Conservation (phyloP, 2,113 vertebrate species). For the Lamprologus sp. region DNA sequence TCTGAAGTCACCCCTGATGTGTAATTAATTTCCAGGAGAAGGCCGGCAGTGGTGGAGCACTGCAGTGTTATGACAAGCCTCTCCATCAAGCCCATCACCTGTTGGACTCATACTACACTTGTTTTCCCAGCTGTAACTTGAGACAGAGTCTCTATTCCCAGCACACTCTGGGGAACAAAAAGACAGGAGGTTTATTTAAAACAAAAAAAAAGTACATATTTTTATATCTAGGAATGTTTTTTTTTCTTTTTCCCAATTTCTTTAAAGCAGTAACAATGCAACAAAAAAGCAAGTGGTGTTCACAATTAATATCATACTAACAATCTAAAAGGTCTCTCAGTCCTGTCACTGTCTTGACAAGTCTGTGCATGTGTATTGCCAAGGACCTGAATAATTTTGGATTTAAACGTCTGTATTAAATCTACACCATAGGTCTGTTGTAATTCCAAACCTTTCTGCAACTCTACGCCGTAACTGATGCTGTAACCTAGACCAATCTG, state of each 20-base stretch:
- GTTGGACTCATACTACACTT: constrained; percentile 41
- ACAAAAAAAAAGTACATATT: background rate
- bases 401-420: background rate
- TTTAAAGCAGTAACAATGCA: background rate
- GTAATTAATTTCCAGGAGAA: constrained; percentile 64
- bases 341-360: background rate
- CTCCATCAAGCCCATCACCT: constrained; percentile 58
- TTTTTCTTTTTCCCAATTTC: background rate
- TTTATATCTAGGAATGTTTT: background rate
- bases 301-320: too few relatives aligned
- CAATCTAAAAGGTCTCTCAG: background rate
- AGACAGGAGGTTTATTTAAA: background rate
- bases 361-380: too few relatives aligned
- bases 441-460: background rate
- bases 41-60: constrained; percentile 7
- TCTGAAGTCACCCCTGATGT: constrained; percentile 44
- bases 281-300: background rate
- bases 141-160: constrained; percentile 7
- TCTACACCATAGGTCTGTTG: accelerated
- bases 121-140: constrained; percentile 56
- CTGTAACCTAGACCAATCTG: background rate
- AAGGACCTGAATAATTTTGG: background rate
- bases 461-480: background rate
- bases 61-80: constrained; percentile 48
- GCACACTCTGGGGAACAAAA: background rate